Conservation (phyloP, 2,113 vertebrate species). For the Trogon melanurus region DNA sequence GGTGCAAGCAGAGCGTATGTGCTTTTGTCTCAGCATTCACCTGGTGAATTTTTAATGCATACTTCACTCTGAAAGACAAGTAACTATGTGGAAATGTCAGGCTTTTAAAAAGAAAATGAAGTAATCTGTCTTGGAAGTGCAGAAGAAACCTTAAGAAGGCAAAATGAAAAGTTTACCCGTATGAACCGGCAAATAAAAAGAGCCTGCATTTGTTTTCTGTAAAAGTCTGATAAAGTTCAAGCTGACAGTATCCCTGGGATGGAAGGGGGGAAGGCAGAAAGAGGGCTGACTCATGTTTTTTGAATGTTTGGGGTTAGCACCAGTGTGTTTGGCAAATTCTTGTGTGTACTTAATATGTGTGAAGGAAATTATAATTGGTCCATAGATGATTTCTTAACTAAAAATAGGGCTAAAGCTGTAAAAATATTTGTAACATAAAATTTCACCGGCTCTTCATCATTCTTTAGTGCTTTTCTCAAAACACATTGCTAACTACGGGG, state of each 20-base stretch:
- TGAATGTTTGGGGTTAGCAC: slow-evolving; percentile 65
- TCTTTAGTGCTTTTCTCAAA: slow-evolving; percentile 37
- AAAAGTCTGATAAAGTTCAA: slow-evolving; percentile 33
- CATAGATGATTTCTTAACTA: slow-evolving; percentile 69
- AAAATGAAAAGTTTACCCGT: not conserved
- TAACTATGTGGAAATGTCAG: not conserved
- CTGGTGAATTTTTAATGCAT: not conserved
- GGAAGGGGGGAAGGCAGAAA: not conserved
- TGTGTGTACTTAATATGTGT: slow-evolving; percentile 60
- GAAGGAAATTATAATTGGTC: slow-evolving; percentile 72
- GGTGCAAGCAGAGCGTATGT: not conserved
- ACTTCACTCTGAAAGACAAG: not conserved
- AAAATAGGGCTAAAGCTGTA: slow-evolving; percentile 70
- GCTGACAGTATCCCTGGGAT: not conserved
- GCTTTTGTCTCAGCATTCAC: not conserved
- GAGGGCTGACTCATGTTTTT: slow-evolving; percentile 64
- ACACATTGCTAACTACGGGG: slow-evolving; percentile 4
- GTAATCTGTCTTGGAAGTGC: not conserved
- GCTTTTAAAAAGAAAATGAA: not conserved
- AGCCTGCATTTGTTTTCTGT: slow-evolving; percentile 2
- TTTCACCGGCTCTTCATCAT: slow-evolving; percentile 62
- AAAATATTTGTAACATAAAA: slow-evolving; percentile 68
- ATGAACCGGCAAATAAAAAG: not conserved
- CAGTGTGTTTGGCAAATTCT: slow-evolving; percentile 53
- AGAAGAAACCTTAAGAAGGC: not conserved